Base-by-base conservation (phyloP, 2,888 invertebrate genomes). In the Caenorhabditis sinica region DNA sequence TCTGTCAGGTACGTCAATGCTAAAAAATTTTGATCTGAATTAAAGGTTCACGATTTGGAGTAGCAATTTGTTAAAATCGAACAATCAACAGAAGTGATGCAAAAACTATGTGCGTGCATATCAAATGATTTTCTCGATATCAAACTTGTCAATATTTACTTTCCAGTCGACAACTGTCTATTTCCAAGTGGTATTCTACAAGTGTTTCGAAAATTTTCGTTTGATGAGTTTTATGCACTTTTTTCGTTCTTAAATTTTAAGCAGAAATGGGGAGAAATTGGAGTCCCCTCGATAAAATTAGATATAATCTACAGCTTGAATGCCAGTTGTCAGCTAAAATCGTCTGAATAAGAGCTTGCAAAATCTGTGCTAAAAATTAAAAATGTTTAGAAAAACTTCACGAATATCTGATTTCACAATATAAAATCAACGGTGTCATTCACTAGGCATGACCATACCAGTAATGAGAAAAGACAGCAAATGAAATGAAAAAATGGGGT, bases 401-500 rank as follows among this genome's bases (percentile, higher is more conserved):
- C 40, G 11, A 2, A 13, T 11, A 40, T 40, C 40, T 13, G 53
- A 53, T 53, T 53, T 53, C 53, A 53, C 9, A 40, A 40, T 40
- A 40, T 13, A 13, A 40, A 40, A 40, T 40, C 40, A 13, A 6
- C 40, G 13, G 40, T 40, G 40, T 66, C 65, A 66, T 28, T 33
- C 6, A 13, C 20, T 45, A 0, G 33, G 28, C 4, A 73, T 61
- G 61, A 73, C 61, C 45, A 58, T 72, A 51, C 51, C 13, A 61
- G 73, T 68, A 73, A 61, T 33, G 49, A 73, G 53, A 66, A 65
- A 45, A 25, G 40, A 56, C 45, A 43, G 58, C 20, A 69, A 61
- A 69, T 53, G 49, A 61, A 61, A 36, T 36, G 33, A 36, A 68
- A 69, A 71, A 76, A 63, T 53, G 77, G 69, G 69, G 76, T 69